Base-by-base conservation (phyloP, 1,140 invertebrate species). In the Drosophila aff. region DNA sequence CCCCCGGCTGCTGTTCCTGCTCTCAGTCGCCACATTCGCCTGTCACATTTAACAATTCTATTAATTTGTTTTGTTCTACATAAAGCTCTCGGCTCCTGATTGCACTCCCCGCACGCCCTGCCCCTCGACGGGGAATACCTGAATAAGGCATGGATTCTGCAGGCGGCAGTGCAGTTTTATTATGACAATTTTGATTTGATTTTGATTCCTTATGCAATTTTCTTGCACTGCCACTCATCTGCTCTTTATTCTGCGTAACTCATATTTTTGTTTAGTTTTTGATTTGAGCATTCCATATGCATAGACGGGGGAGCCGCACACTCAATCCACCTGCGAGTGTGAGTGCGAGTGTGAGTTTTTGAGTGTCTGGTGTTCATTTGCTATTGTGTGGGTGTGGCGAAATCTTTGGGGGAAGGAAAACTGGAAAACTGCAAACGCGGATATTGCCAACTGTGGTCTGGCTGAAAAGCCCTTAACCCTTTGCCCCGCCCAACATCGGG, bases 21-120 rank as follows among this genome's bases (percentile, higher is more conserved):
- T 55, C 64, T 53, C 81, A 71, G 64, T 72, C 66, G 83, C 83
- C 83, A 77, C 83, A 82, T 82, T 87, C 66, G 73, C 84, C 81
- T 86, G 68, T 84, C 84, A 73, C 81, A 90, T 89, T 89, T 89
- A 89, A 89, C 84, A 89, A 89, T 89, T 89, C 84, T 89, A 89
- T 89, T 89, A 89, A 89, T 89, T 89, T 89, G 85, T 89, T 89
- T 89, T 89, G 84, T 89, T 89, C 84, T 82, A 80, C 71, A 82
- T 85, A 81, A 81, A 76, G 61, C 58, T 66, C 68, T 62, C 50
- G 71, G 53, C 57, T 72, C 41, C 76, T 60, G 40, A 69, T 62
- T 71, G 69, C 69, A 60, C 50, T 71, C 43, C 41, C 33, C 52
- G 18, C 18, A 36, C 53, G 36, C 6, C 41, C 8, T 15, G 38